These are phyloP conservation scores for Macroglossus sobrinus DNA, from an alignment of 2,113 vertebrate species.

Conservation along the genomic window DNA sequence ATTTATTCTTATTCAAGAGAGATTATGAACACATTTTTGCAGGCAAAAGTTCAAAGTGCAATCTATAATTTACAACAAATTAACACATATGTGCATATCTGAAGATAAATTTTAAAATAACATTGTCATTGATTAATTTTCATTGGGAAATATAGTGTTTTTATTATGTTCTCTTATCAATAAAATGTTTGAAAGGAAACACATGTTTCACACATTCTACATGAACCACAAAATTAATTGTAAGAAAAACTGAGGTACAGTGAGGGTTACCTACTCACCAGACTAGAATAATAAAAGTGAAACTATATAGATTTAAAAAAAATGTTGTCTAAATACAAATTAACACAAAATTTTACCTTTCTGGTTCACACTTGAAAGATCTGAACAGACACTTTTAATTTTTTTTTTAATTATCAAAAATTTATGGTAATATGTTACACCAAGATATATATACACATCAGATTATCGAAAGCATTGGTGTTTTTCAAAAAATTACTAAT, in stretches of 20 bases:
- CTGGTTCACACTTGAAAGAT: background rate
- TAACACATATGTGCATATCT: background rate
- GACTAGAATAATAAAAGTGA: background rate
- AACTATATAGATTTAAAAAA: too few relatives aligned
- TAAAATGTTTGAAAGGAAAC: background rate
- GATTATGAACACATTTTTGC: background rate
- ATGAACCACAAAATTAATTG: background rate
- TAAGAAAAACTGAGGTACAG: background rate
- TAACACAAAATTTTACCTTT: background rate
- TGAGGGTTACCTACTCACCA: background rate
- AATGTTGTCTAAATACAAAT: background rate
- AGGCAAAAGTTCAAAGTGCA: background rate
- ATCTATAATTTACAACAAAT: background rate
- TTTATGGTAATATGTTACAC: background rate
- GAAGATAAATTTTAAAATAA: background rate
- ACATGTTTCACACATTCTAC: background rate
- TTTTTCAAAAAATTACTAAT: background rate
- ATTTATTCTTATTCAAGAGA: background rate
- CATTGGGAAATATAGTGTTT: background rate
- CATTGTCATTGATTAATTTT: background rate
- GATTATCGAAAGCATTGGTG: background rate
- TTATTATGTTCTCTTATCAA: background rate
- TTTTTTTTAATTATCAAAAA: background rate
- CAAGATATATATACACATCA: background rate
- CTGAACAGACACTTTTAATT: background rate